Conservation (phyloP, 2,113 vertebrate species). For the Pavo muticus region DNA sequence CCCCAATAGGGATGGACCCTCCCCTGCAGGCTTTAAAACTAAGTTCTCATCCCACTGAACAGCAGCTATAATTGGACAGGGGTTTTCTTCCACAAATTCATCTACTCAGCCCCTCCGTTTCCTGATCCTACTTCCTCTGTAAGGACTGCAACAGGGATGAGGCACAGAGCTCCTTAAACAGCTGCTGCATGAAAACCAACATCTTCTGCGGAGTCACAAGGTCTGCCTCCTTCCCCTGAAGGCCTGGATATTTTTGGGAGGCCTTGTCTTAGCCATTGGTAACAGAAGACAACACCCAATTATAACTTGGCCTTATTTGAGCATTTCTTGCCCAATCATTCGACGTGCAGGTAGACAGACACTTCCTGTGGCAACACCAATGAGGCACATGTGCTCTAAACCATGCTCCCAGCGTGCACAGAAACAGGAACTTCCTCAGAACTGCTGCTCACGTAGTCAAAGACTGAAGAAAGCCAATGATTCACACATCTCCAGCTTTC, state of each 20-base stretch:
- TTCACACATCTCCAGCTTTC: neutral
- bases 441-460: neutral
- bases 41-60: neutral
- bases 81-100: slow-evolving; percentile 17
- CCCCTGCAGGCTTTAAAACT: neutral
- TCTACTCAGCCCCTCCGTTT: slow-evolving; percentile 21
- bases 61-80: neutral
- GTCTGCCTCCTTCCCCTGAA: slow-evolving; percentile 9
- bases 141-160: neutral
- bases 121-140: neutral
- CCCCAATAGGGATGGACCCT: neutral
- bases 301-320: neutral
- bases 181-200: neutral
- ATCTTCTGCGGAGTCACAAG: neutral
- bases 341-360: neutral
- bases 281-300: neutral
- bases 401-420: neutral
- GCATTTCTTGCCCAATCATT: neutral
- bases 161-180: slow-evolving; percentile 55
- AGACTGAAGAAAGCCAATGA: neutral
- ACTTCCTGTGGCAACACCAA: neutral
- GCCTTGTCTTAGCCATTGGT: neutral
- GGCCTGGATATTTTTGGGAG: slow-evolving; percentile 15
- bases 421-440: neutral
- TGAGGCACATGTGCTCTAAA: neutral